These are phyloP conservation scores for Mohoua ochrocephala DNA, from an alignment of 2,113 vertebrate genomes.

Conservation along the genomic window DNA sequence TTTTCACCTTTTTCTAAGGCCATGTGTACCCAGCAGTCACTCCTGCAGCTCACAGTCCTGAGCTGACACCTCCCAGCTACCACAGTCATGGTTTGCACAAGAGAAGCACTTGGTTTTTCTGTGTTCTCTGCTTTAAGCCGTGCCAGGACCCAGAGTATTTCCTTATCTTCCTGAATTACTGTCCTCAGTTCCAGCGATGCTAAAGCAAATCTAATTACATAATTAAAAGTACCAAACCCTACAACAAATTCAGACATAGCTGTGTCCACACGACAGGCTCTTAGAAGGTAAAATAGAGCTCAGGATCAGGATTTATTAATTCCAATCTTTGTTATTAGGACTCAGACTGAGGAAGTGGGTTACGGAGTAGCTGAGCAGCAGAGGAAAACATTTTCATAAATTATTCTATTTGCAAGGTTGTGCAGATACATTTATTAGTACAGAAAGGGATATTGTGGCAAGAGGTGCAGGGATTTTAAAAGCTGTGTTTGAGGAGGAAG, in stretches of 20 bases:
- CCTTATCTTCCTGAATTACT: neutral
- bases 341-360: neutral
- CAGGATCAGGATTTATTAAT: neutral
- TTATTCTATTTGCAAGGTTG: neutral
- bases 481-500: neutral
- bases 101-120: neutral
- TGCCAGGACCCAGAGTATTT: neutral
- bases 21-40: neutral
- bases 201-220: neutral
- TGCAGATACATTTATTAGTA: neutral
- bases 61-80: neutral
- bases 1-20: neutral
- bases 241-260: neutral
- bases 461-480: neutral
- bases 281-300: neutral
- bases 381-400: neutral
- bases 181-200: neutral
- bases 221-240: neutral
- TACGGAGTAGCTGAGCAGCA: neutral
- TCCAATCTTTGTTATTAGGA: neutral
- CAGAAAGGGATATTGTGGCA: neutral
- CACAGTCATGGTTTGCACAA: neutral
- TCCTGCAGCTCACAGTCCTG: neutral
- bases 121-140: neutral
- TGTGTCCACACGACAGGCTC: neutral